These are phyloP conservation scores for Mythimna pallens DNA, from an alignment of 2,888 invertebrate species.

Conservation along the genomic window DNA sequence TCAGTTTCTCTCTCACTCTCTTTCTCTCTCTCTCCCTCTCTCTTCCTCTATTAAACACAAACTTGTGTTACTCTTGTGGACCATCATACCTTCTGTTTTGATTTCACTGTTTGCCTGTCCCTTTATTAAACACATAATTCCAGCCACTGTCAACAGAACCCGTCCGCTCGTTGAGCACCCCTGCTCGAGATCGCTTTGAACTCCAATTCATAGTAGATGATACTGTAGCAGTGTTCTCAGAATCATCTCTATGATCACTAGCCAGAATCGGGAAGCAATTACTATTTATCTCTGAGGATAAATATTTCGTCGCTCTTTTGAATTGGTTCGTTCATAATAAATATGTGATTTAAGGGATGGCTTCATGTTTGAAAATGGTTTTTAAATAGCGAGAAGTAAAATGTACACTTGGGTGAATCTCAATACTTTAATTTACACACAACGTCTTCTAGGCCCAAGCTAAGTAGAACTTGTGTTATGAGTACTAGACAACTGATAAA, in stretches of 20 bases:
- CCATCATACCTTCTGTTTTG: neutral
- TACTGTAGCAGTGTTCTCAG: constrained; percentile 46
- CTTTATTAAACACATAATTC: constrained; percentile 13
- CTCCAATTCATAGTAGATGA: constrained; percentile 45
- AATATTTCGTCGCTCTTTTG: constrained; percentile 34
- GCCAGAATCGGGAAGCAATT: constrained; percentile 37
- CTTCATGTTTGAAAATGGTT: neutral
- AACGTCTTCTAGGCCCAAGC: too few relatives aligned
- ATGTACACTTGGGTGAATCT: neutral
- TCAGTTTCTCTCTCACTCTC: too few relatives aligned
- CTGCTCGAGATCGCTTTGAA: constrained; percentile 52
- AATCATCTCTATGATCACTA: constrained; percentile 45
- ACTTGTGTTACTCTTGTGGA: neutral
- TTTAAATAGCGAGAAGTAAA: neutral
- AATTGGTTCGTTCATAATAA: constrained; percentile 21
- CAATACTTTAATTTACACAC: too few relatives aligned
- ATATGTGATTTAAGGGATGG: constrained; percentile 11
- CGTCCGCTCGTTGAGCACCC: constrained; percentile 1
- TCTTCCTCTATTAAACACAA: neutral
- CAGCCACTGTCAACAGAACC: neutral
- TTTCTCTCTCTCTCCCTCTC: too few relatives aligned
- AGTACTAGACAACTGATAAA: too few relatives aligned
- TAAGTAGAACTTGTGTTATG: too few relatives aligned
- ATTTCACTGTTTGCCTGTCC: neutral
- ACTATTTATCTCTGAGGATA: constrained; percentile 38